Percentiles rank a stretch among this genome's conserved stretches.
These are phyloP conservation scores for Bombylius discolor DNA, from an alignment of 2,888 invertebrate genomes.

Conservation along the genomic window DNA sequence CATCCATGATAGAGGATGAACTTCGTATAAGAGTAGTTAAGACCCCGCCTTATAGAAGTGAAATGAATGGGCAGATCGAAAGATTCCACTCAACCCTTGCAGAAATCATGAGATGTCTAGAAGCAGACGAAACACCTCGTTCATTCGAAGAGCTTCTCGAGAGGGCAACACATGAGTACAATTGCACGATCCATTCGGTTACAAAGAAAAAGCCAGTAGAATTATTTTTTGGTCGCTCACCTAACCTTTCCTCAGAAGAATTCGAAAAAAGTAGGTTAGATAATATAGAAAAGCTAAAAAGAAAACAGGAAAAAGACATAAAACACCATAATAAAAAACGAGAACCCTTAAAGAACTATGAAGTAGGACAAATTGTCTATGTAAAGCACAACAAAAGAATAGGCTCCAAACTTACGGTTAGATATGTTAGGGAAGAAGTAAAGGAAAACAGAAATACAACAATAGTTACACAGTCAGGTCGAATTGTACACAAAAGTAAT, in stretches of 20 bases:
- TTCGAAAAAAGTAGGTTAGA: slow-evolving; percentile 9
- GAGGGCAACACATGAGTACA: slow-evolving; percentile 12
- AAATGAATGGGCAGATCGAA: slow-evolving; percentile 13
- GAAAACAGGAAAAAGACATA: slow-evolving; percentile 10
- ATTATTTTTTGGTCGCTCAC: slow-evolving; percentile 10
- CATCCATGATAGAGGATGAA: slow-evolving; percentile 11
- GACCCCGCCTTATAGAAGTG: slow-evolving; percentile 12
- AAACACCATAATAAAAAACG: slow-evolving; percentile 13
- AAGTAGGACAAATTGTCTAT: slow-evolving; percentile 10
- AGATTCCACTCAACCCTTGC: slow-evolving; percentile 14
- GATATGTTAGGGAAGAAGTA: slow-evolving; percentile 10
- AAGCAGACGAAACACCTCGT: slow-evolving; percentile 3
- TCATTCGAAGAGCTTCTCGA: slow-evolving; percentile 13
- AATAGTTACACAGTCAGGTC: not conserved
- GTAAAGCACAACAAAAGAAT: slow-evolving; percentile 14
- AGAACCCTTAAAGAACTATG: slow-evolving; percentile 10
- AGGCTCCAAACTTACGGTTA: too few relatives aligned
- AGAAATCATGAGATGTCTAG: slow-evolving; percentile 14
- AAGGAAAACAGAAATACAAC: slow-evolving; percentile 4
- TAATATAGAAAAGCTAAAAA: slow-evolving; percentile 10
- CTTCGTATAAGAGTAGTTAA: slow-evolving; percentile 11
- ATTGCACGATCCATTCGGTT: slow-evolving; percentile 12
- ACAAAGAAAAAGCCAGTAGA: slow-evolving; percentile 13
- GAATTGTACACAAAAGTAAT: not conserved
- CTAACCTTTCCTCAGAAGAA: slow-evolving; percentile 8